Base-by-base conservation (phyloP, 2,888 invertebrate genomes). In the Heterodera filipjevi region DNA sequence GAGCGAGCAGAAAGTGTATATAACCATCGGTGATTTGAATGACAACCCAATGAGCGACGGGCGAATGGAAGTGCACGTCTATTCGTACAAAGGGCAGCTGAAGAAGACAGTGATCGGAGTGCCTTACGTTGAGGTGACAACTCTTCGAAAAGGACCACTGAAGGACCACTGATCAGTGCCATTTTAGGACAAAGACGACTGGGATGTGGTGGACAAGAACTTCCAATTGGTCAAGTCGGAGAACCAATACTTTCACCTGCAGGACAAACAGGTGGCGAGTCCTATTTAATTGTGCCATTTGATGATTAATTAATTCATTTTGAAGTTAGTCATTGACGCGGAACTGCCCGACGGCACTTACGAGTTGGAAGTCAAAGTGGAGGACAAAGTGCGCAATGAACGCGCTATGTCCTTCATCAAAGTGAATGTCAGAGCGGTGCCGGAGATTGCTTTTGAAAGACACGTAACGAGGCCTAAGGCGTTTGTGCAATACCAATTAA, bases 11-110 rank as follows among this genome's bases (percentile, higher is more conserved):
- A 83, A 83, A 32, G 86, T 90, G 33, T 84, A 86, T n/a, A 95
- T 96, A 39, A 95, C 96, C 74, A 97, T 99, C 86, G 97, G 97
- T 33, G 98, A 99, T 90, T 94, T 95, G 33, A 99, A 99, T 90
- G 98, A 98, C 90, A 97, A 98, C 90, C 95, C 95, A 91, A 99
- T 98, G 95, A 95, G 95, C 89, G 95, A 97, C 0, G 99, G 98
- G 1, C 94, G 94, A 6, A 98, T 98, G 91, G 92, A 96, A 84
- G 95, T 99, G 87, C 94, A 96, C 89, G 95, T 97, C 2, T 98
- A 98, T 91, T 97, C 96, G 90, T 99, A 98, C 89, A 94, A 92
- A 93, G 92, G 95, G 22, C 94, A 94, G 90, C 93, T 95, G 78
- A 94, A 94, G 39, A 95, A 94, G 86, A 94, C 95, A 0, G 94